Evolutionary conservation across 2,113 vertebrate genomes (phyloP).

Genomic region (Numida meleagris): DNA sequence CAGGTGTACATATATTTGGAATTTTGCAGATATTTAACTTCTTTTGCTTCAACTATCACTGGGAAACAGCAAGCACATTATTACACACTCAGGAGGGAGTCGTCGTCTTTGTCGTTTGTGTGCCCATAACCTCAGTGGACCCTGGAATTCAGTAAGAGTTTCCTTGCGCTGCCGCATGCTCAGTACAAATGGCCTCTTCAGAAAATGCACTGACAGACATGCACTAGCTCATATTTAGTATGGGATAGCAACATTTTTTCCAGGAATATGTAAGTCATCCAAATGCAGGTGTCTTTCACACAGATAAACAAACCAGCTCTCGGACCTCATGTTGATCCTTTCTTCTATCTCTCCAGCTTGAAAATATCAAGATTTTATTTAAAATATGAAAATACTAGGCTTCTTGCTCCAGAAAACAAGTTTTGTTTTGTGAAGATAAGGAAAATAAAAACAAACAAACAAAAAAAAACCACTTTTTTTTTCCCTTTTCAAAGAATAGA

Average conservation of each 20-base stretch:
- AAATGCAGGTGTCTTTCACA: conserved; percentile 35
- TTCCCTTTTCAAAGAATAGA: neutral
- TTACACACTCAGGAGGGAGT: neutral
- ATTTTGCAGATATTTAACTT: neutral
- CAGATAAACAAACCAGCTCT: neutral
- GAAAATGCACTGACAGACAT: neutral
- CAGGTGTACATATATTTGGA: neutral
- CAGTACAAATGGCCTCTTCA: conserved; percentile 31
- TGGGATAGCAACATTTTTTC: neutral
- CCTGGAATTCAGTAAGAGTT: neutral
- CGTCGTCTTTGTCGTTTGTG: neutral
- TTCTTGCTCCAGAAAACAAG: neutral
- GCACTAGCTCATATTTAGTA: neutral
- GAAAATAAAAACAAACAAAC: too few species aligned
- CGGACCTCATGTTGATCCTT: neutral
- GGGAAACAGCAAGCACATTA: neutral
- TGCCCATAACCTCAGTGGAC: conserved; percentile 17
- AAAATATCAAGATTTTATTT: neutral
- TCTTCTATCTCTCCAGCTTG: neutral
- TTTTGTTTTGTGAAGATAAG: neutral
- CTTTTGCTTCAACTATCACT: neutral
- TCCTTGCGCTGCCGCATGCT: conserved; percentile 40
- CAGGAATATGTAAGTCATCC: conserved; percentile 14
- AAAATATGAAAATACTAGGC: neutral
- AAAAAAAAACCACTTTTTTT: neutral